phyloP scores from a whole-genome alignment of 2,113 vertebrate species.

The Percina caprodes region DNA sequence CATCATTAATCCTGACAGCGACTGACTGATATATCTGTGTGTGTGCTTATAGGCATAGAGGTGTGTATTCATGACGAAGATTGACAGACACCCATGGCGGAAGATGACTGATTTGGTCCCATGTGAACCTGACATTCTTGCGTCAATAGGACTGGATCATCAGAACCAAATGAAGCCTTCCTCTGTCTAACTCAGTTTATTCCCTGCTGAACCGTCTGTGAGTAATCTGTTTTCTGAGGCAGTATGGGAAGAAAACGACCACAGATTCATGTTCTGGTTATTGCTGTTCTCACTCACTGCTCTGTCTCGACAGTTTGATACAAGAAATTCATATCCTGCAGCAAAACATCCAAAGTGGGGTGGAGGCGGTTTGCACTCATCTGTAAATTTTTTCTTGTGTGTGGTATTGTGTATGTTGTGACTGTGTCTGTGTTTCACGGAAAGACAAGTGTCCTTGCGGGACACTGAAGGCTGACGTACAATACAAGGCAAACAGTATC shows the following conservation, averaged over 20 bases:
- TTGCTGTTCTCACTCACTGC: conserved; percentile 27
- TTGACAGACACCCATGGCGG: conserved; percentile 40
- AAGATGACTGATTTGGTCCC: conserved; percentile 65
- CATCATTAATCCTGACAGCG: conserved; percentile 51
- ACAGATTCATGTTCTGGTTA: conserved; percentile 30
- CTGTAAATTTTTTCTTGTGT: conserved; percentile 19
- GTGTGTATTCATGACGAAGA: conserved; percentile 45
- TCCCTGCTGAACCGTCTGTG: conserved; percentile 68
- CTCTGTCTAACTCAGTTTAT: conserved; percentile 62
- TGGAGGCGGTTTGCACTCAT: background rate
- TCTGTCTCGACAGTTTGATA: conserved; percentile 24
- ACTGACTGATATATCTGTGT: conserved; percentile 46
- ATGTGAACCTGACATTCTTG: conserved; percentile 59
- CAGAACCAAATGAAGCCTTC: conserved; percentile 81
- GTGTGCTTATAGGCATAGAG: conserved; percentile 41
- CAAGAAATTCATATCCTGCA: conserved; percentile 33
- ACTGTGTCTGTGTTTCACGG: conserved; percentile 50
- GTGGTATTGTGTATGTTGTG: conserved; percentile 44
- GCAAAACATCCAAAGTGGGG: conserved; percentile 20
- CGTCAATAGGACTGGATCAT: conserved; percentile 73
- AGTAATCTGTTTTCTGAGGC: conserved; percentile 67
- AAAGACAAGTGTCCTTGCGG: conserved; percentile 58
- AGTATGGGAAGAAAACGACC: conserved; percentile 45
- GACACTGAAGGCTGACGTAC: conserved; percentile 39
- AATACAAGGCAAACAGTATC: conserved; percentile 70